Evolutionary conservation across 2,113 vertebrate species (phyloP).

Genomic region (Onychorhynchus coronatus): DNA sequence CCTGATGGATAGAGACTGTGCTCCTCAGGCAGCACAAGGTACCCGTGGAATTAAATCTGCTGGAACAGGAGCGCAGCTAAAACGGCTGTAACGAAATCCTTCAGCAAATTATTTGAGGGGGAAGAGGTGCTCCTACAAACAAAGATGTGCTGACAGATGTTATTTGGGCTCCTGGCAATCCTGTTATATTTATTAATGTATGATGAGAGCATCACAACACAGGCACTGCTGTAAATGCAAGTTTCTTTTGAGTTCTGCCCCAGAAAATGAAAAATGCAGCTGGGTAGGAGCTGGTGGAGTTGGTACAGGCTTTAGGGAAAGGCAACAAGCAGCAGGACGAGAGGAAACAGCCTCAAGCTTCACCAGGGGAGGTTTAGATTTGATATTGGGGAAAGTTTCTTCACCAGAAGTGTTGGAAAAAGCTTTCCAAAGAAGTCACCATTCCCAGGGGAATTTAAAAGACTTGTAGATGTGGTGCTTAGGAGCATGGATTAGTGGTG

Average conservation of each 20-base stretch:
- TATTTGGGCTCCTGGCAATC: not conserved
- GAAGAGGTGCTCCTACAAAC: not conserved
- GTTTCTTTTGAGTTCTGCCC: not conserved
- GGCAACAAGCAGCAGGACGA: too few relatives aligned
- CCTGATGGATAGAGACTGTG: accelerated
- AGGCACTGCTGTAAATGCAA: not conserved
- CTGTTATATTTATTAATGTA: not conserved
- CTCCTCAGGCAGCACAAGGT: not conserved
- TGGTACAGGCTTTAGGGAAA: not conserved
- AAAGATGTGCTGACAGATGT: not conserved
- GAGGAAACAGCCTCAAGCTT: not conserved
- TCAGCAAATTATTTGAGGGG: accelerated
- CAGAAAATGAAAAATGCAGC: not conserved
- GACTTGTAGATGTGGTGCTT: not conserved
- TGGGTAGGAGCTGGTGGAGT: not conserved
- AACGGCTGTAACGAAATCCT: not conserved
- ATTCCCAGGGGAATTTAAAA: not conserved
- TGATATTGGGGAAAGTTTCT: not conserved
- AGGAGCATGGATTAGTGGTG: not conserved
- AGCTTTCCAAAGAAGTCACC: not conserved
- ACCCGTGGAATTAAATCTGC: not conserved
- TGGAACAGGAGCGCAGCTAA: not conserved
- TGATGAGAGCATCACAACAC: too few relatives aligned
- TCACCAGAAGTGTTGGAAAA: not conserved
- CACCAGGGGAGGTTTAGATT: not conserved